phyloP scores from a whole-genome alignment of 1,140 invertebrate genomes.

The Zaprionus africanus region DNA sequence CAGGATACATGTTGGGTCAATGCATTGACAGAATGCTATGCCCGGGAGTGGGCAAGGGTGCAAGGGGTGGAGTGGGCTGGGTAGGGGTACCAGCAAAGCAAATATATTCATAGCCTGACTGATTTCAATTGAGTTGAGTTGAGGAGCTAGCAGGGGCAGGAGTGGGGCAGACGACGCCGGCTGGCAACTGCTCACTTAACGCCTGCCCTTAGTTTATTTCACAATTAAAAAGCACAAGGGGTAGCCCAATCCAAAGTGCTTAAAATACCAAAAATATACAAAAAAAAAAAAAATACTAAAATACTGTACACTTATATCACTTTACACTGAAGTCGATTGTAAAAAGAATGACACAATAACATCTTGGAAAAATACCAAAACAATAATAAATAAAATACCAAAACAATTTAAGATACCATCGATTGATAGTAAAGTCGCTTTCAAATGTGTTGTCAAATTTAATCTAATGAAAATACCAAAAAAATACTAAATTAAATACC shows the following conservation, averaged over 20 bases:
- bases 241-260: not conserved
- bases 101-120: conserved; percentile 74
- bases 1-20: conserved; percentile 72
- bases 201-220: conserved; percentile 29
- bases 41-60: not conserved
- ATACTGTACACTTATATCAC: not conserved
- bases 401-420: rapidly evolving
- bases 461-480: too few species aligned
- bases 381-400: conserved; percentile 2
- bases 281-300: not conserved
- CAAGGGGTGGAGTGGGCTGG: not conserved
- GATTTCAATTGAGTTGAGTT: conserved; percentile 39
- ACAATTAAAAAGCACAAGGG: conserved; percentile 37
- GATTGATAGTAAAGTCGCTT: not conserved
- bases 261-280: conserved; percentile 8
- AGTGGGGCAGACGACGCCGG: not conserved
- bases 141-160: not conserved
- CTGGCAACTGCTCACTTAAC: conserved; percentile 48
- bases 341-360: not conserved
- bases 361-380: not conserved
- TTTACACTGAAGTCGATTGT: not conserved
- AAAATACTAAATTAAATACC: too few species aligned
- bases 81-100: conserved; percentile 34
- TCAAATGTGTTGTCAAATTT: too few species aligned
- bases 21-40: conserved; percentile 55